Evolutionary conservation across 2,888 invertebrate species (phyloP), one percentile per base, ranked within the genome.

Genomic region (Diarsia brunnea): DNA sequence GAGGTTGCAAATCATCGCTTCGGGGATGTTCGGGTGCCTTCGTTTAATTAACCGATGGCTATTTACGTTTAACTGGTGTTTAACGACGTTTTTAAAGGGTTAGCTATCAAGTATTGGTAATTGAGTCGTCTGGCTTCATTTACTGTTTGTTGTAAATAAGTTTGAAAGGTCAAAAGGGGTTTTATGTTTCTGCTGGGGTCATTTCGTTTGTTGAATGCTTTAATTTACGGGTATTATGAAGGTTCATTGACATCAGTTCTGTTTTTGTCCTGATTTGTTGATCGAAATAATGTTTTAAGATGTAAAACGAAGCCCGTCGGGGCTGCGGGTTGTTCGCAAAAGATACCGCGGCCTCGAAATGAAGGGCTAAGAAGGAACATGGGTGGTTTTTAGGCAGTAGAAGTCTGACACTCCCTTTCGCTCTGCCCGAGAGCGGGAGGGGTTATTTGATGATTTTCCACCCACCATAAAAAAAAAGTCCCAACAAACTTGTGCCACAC

Each of bases 1-100:
- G 45, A 75, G 73, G 69, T 72, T 67, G 72, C 73, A 79, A 84
- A 81, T 87, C 85, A 85, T 87, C 45, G 70, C 58, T 43, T 80
- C 66, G 70, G 73, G 81, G 79, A 70, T 79, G 69, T 85, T 78
- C 79, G 81, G 81, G 10, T 68, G 71, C 73, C 63, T 85, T 82
- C 72, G 71, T 78, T 85, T 85, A 82, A 87, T 82, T 87, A 78
- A 73, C 78, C 79, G 69, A 78, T 81, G 21, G 79, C 84, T 75
- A 79, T 81, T 82, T 82, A 79, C 60, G 69, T 86, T 79, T 79
- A 81, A 85, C 70, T 71, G 69, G 64, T 69, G 66, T 87, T 87
- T 85, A 75, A 85, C 82, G 87, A 79, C 78, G 78, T 82, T 87
- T 87, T 87, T 81, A 87, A 84, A 85, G 81, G 87, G 82, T 85